These are phyloP conservation scores for Trichomycterus rosablanca DNA, from an alignment of 2,113 vertebrate genomes.

Conservation along the genomic window DNA sequence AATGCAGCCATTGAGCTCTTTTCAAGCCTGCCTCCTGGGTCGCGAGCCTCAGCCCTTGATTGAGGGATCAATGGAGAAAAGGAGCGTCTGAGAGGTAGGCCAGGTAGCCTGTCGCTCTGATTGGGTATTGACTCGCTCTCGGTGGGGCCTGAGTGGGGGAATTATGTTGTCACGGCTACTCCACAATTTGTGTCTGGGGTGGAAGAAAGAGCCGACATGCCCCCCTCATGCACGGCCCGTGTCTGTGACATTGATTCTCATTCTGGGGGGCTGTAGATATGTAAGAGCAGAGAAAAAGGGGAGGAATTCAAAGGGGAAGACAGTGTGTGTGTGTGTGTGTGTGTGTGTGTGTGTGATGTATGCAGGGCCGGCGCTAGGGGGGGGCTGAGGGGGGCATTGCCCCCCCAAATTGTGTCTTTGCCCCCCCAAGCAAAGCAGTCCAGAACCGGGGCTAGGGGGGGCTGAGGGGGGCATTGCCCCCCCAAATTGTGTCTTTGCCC, in stretches of 20 bases:
- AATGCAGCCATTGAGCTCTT: conserved; percentile 28
- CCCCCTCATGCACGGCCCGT: conserved; percentile 36
- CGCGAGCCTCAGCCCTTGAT: conserved; percentile 62
- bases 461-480: no score
- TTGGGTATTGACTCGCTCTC: conserved; percentile 75
- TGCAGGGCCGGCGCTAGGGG: no score
- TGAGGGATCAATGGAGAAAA: conserved; percentile 72
- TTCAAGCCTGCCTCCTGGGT: conserved; percentile 42
- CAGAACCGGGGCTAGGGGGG: no score
- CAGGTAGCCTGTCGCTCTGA: conserved; percentile 72
- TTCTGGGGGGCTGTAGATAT: conserved; percentile 51
- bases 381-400: no score
- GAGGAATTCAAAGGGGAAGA: conserved; percentile 20
- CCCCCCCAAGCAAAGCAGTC: no score
- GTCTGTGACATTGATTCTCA: conserved; percentile 65
- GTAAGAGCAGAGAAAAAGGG: conserved; percentile 37
- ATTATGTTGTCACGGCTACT: conserved; percentile 80
- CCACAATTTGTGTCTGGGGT: conserved; percentile 69
- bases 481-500: no score
- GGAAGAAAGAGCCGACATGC: conserved; percentile 53
- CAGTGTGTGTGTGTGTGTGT: conserved; percentile 34
- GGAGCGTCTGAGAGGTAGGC: conserved; percentile 62
- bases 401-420: no score
- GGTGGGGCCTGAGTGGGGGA: conserved; percentile 74
- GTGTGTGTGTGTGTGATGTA: conserved; percentile 18